Percentiles rank a stretch among this genome's conserved stretches.
Conservation (phyloP, 2,797 vertebrate species). For the Yasuhikotakia modesta region DNA sequence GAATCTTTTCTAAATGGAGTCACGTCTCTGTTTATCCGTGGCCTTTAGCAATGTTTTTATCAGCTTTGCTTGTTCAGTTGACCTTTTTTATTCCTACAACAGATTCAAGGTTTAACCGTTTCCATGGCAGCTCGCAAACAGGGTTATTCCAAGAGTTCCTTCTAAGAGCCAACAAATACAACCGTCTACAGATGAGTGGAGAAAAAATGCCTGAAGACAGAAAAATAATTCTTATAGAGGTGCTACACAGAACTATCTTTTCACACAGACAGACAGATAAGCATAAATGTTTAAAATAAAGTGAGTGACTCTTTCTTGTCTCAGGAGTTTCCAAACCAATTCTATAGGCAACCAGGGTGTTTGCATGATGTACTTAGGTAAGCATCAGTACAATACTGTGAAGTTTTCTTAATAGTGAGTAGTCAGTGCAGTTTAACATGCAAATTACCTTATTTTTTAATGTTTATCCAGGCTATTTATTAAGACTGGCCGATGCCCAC, state of each 20-base stretch:
- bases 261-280: background rate
- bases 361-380: slow-evolving; percentile 91
- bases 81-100: slow-evolving; percentile 34
- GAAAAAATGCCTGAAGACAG: slow-evolving; percentile 73
- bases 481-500: slow-evolving; percentile 79
- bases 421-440: background rate
- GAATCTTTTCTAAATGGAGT: background rate
- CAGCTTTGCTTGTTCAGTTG: background rate
- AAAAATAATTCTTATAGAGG: slow-evolving; percentile 92
- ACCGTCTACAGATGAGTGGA: slow-evolving; percentile 86
- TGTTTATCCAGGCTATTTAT: slow-evolving; percentile 79
- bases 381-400: slow-evolving; percentile 50
- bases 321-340: slow-evolving; percentile 95
- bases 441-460: background rate
- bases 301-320: slow-evolving; percentile 33
- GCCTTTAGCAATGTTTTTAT: slow-evolving; percentile 1
- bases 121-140: slow-evolving; percentile 81
- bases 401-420: background rate
- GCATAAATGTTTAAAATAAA: background rate
- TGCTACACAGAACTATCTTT: slow-evolving; percentile 63
- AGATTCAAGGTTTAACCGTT: slow-evolving; percentile 78
- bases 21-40: background rate
- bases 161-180: slow-evolving; percentile 91
- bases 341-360: slow-evolving; percentile 85
- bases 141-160: slow-evolving; percentile 90